Evolutionary conservation across 2,888 invertebrate species (phyloP), one percentile per base, ranked within the genome.

Genomic region (Toxonevra muliebris): DNA sequence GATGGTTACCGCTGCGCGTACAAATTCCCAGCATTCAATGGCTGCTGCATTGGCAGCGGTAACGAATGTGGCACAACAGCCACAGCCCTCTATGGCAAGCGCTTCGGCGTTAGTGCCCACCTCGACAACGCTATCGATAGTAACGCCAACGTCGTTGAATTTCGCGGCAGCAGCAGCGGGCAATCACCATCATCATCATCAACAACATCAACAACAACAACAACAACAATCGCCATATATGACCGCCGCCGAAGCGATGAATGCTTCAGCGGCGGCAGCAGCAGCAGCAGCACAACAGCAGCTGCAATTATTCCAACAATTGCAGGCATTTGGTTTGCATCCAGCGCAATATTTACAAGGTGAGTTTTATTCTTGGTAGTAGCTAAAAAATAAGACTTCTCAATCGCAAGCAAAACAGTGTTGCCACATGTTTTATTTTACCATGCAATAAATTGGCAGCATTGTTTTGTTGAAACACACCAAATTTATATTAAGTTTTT

Each of bases 241-340:
- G 84, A 81, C 82, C 52, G 73, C 77, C 20, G 87, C 89, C 70
- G 88, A 89, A 15, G 88, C 89, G 53, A 85, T 89, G 73, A 60
- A 73, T 5, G 70, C 71, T 2, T 87, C 90, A 66, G 88, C 90
- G 3, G 70, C 74, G 57, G 72, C 70, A 50, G 66, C 69, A 52
- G 69, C 68, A 4, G 70, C 69, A 11, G 70, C 74, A 45, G 88
- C 90, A 12, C 30, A 30, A 30, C 88, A 90, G 64, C 84, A 83
- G 61, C 84, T 90, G 77, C 90, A 90, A 76, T 80, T 89, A 72
- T 80, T 89, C 78, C 90, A 91, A 78, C 91, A 90, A 79, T 84
- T 90, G 76, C 90, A 90, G 77, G 89, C 89, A 15, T 89, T 88
- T 65, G 89, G 89, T 13, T 79, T 89, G 75, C 89, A 89, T 77